Conservation (phyloP, 2,113 vertebrate species). For the Corydoras sp. region DNA sequence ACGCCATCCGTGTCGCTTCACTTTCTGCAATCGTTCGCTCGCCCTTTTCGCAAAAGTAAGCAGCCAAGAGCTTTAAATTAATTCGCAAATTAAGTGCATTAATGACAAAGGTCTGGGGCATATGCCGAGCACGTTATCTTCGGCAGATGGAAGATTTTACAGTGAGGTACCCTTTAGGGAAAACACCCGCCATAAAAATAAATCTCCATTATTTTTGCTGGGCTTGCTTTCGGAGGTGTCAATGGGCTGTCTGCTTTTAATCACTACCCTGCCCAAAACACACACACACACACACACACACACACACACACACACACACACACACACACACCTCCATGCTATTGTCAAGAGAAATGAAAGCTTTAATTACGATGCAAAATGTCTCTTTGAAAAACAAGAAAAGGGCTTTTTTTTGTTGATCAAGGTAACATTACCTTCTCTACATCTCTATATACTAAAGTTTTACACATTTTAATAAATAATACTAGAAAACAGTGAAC, state of each 20-base stretch:
- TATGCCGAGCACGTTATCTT: background rate
- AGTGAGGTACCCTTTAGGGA: conserved; percentile 33
- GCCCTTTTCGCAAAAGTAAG: background rate
- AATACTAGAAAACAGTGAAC: no score
- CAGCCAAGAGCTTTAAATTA: background rate
- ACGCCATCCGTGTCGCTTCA: background rate
- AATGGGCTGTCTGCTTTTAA: conserved; percentile 46
- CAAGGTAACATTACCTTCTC: no score
- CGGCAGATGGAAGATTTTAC: conserved; percentile 32
- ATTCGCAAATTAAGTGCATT: conserved; percentile 3
- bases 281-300: conserved; percentile 41
- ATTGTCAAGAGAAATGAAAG: no score
- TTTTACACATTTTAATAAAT: no score
- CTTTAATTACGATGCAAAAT: no score
- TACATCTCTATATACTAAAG: no score
- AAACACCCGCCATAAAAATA: conserved; percentile 40
- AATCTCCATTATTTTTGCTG: conserved; percentile 46
- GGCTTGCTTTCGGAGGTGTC: conserved; percentile 44
- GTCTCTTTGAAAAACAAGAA: no score
- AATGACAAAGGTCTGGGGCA: conserved; percentile 20
- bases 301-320: background rate
- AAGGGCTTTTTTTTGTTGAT: no score
- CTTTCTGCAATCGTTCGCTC: background rate
- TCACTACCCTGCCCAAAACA: conserved; percentile 50
- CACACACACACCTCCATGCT: background rate